Base-by-base conservation (phyloP, 2,113 vertebrate species). In the Mus spicilegus region DNA sequence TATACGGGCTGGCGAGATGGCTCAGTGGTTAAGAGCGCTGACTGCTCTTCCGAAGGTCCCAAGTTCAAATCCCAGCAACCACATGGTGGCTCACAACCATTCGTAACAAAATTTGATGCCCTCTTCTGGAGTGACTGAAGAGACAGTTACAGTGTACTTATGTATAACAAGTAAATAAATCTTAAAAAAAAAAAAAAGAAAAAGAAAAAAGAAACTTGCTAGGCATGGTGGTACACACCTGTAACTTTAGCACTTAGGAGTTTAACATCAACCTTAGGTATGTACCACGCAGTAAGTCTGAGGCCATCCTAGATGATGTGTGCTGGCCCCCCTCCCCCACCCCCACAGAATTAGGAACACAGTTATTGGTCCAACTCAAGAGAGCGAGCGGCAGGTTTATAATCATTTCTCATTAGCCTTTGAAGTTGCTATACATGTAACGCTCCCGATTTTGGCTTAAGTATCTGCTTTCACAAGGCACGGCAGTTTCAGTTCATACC, bases 381-480 rank as follows among this genome's bases (percentile, higher is more conserved):
- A 88, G 75, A 92, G 6, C 22, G 8, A 92, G 6, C 22, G 8
- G 24, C 73, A 82, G 51, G 7, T 56, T 86, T 80, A 73, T 33
- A 58, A 9, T 73, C 22, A 72, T 54, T 92, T 93, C 2, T 10
- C n/a, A 78, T 22, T 82, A 75, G 65, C 42, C 87, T 88, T 58
- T 86, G 11, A 9, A 26, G 14, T 77, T n/a, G 72, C 91, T 7
- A 33, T 70, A 49, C 6, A 75, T 65, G n/a, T 49, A 61, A 67
- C 1, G 3, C 30, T 69, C 42, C n/a, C 7, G 16, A 78, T 75
- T 73, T 76, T 78, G n/a, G 63, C 46, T 92, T 95, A 10, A 39
- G 39, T 42, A 33, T 61, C 70, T n/a, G 63, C 70, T 81, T 80
- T 95, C 92, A 95, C 88, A 87, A 30, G 88, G 22, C 76, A 24